These are phyloP conservation scores for Cryptotis parvus DNA, from an alignment of 2,113 vertebrate species.

Conservation along the genomic window DNA sequence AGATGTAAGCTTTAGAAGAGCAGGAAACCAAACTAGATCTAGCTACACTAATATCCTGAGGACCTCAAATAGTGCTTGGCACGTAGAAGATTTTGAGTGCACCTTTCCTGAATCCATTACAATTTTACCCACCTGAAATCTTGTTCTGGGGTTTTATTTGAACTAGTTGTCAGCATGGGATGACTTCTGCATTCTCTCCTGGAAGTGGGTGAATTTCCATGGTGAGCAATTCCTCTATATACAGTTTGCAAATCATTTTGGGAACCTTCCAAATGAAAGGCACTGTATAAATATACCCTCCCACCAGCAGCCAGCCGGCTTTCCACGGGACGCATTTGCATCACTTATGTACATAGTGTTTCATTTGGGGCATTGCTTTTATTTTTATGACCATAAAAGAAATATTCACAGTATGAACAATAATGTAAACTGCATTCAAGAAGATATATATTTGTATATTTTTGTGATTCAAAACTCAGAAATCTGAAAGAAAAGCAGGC, in stretches of 20 bases:
- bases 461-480: conserved; percentile 81
- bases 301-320: conserved; percentile 83
- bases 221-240: conserved; percentile 84
- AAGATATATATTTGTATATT: conserved; percentile 82
- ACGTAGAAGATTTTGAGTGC: conserved; percentile 43
- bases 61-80: neutral
- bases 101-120: conserved; percentile 58
- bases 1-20: conserved; percentile 32
- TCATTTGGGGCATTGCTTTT: conserved; percentile 85
- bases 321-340: conserved; percentile 83
- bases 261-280: conserved; percentile 85
- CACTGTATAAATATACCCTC: conserved; percentile 85
- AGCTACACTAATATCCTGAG: neutral
- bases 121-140: conserved; percentile 72
- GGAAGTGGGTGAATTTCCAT: conserved; percentile 86
- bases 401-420: conserved; percentile 84
- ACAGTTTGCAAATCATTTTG: conserved; percentile 85
- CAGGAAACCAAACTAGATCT: neutral
- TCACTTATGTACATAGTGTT: conserved; percentile 84
- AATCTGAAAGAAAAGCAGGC: conserved; percentile 80
- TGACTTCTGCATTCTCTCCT: conserved; percentile 82
- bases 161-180: conserved; percentile 80
- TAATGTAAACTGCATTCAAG: conserved; percentile 82
- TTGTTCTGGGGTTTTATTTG: conserved; percentile 78
- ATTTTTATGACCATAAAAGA: conserved; percentile 85